A percentile compares a stretch with the other conserved stretches of the same genome.
Evolutionary conservation across 2,888 invertebrate species (phyloP).

Genomic region (Spisula solida): DNA sequence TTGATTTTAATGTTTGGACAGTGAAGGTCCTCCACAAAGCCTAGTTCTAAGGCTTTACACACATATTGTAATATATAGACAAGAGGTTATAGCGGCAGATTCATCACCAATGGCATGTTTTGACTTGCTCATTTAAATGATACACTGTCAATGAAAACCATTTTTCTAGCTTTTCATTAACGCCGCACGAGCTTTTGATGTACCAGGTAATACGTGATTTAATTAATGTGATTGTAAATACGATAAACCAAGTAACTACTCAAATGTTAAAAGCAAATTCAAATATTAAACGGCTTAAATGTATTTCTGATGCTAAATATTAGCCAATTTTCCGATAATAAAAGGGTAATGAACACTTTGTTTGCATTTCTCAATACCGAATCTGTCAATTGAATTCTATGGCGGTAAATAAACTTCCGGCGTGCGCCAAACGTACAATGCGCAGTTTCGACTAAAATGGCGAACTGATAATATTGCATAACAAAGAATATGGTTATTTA

Average conservation of each 20-base stretch:
- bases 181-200: constrained; percentile 34
- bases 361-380: constrained; percentile 54
- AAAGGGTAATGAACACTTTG: constrained; percentile 59
- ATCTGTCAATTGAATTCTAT: constrained; percentile 49
- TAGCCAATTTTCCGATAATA: constrained; percentile 44
- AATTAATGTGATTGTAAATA: constrained; percentile 39
- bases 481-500: constrained; percentile 52
- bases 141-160: background rate
- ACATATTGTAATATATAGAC: too few species aligned
- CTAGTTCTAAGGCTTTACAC: too few species aligned
- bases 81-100: background rate
- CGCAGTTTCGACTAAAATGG: constrained; percentile 35
- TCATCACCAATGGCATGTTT: background rate
- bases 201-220: constrained; percentile 32
- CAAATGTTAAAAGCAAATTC: constrained; percentile 58
- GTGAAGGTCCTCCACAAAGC: too few species aligned
- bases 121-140: background rate
- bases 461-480: constrained; percentile 55
- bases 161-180: constrained; percentile 12
- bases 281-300: constrained; percentile 54
- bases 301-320: constrained; percentile 66
- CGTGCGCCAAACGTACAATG: constrained; percentile 39
- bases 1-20: too few species aligned
- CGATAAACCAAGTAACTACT: constrained; percentile 39
- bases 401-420: constrained; percentile 61